A percentile compares a stretch with the other conserved stretches of the same genome.
These are phyloP conservation scores for Serinus canaria DNA, from an alignment of 2,113 vertebrate species.

Conservation along the genomic window DNA sequence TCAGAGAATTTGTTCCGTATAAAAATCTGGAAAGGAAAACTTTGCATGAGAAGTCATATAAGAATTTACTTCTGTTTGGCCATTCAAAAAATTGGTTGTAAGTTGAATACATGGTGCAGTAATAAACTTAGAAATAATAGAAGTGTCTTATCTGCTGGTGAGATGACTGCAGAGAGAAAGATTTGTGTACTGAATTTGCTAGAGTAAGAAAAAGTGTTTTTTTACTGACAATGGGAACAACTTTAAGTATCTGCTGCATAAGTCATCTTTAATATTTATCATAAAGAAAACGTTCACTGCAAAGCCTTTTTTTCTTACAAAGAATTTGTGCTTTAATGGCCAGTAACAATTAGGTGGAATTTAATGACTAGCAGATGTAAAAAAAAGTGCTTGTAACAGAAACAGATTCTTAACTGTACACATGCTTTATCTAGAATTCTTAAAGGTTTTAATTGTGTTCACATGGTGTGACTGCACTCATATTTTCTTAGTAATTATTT, in stretches of 20 bases:
- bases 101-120: neutral
- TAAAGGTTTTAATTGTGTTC: conserved; percentile 4
- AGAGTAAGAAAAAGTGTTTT: conserved; percentile 1
- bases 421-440: neutral
- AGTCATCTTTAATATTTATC: neutral
- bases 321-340: neutral
- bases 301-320: neutral
- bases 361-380: conserved; percentile 12
- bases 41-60: neutral
- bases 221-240: neutral
- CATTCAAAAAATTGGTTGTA: neutral
- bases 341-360: neutral
- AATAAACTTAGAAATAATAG: neutral
- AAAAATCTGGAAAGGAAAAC: neutral
- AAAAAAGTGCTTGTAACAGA: neutral
- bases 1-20: neutral
- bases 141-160: neutral
- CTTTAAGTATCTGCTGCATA: neutral
- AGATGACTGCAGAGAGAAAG: neutral
- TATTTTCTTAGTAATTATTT: neutral
- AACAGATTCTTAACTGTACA: neutral
- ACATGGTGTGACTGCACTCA: neutral
- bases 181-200: neutral
- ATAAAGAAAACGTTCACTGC: neutral
- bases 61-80: conserved; percentile 11